Conservation (phyloP, 2,113 vertebrate genomes). For the Hylia prasina region DNA sequence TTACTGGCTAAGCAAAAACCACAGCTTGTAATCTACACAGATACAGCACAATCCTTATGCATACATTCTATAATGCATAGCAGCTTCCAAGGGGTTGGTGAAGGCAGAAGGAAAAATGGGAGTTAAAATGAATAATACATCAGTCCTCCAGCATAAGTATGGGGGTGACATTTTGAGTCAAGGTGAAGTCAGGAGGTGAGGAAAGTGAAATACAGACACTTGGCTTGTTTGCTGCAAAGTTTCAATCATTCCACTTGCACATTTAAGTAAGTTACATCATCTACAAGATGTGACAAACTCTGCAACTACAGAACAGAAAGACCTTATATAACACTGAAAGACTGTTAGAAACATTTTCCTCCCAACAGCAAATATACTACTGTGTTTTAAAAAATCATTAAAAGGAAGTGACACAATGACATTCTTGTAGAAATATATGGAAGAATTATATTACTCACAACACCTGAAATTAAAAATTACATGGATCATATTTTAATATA, state of each 20-base stretch:
- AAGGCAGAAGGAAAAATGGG: neutral
- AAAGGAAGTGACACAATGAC: neutral
- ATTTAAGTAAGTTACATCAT: neutral
- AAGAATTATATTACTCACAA: neutral
- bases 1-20: neutral
- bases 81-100: neutral
- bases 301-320: neutral
- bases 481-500: neutral
- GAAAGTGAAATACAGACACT: neutral
- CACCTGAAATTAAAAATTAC: neutral
- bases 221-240: neutral
- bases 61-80: neutral
- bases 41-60: neutral
- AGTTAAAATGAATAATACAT: neutral
- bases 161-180: neutral
- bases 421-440: neutral
- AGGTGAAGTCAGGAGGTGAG: neutral
- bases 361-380: neutral
- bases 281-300: neutral
- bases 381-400: neutral
- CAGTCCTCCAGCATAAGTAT: neutral
- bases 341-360: neutral
- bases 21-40: neutral
- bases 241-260: neutral
- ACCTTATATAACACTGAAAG: neutral